Evolutionary conservation across 2,888 invertebrate genomes (phyloP).

Genomic region (Neria commutata): DNA sequence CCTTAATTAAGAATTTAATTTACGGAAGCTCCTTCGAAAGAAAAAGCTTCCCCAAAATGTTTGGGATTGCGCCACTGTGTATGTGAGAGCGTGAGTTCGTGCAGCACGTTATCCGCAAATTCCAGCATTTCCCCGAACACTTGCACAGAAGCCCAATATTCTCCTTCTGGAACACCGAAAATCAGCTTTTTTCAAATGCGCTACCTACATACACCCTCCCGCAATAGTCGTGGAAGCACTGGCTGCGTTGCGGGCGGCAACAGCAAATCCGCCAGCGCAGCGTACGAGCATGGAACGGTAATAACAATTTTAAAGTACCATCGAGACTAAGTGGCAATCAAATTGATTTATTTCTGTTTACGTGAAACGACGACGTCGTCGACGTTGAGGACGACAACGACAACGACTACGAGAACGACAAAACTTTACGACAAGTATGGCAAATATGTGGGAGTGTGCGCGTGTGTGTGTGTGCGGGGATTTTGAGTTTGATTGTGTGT

Average conservation of each 20-base stretch:
- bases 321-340: conserved; percentile 39
- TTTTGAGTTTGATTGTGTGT: background rate
- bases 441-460: background rate
- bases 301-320: conserved; percentile 11
- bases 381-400: conserved; percentile 30
- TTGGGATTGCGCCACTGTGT: too few relatives aligned
- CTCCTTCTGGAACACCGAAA: too few relatives aligned
- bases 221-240: background rate
- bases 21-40: too few relatives aligned
- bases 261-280: background rate
- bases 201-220: background rate
- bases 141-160: too few relatives aligned
- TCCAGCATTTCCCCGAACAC: too few relatives aligned
- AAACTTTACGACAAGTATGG: conserved; percentile 4
- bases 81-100: too few relatives aligned
- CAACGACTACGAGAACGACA: background rate
- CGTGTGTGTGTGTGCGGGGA: conserved; percentile 7
- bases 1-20: too few relatives aligned
- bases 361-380: conserved; percentile 40
- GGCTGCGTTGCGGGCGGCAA: background rate
- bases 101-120: too few relatives aligned
- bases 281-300: background rate
- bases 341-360: conserved; percentile 55
- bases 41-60: too few relatives aligned
- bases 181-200: too few relatives aligned